phyloP scores from a whole-genome alignment of 2,113 vertebrate genomes.

The Eulacestoma nigropectus region DNA sequence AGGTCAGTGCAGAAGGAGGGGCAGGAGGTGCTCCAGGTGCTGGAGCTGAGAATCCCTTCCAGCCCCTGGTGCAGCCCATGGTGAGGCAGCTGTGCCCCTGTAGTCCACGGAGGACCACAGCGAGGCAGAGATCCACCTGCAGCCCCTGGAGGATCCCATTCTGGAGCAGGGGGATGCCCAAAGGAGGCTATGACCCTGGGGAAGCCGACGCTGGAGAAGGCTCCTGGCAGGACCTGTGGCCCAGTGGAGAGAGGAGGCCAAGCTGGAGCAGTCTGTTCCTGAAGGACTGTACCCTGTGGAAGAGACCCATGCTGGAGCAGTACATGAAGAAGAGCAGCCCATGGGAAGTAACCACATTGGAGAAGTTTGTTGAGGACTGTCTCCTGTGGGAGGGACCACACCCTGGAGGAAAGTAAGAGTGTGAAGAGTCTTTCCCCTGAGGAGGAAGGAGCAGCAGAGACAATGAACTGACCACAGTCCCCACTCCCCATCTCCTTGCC shows the following conservation, averaged over 20 bases:
- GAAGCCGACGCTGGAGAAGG: fast-evolving
- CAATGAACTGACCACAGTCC: background rate
- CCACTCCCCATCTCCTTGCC: no score
- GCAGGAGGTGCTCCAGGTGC: fast-evolving
- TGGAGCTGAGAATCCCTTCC: background rate
- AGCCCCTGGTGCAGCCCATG: fast-evolving
- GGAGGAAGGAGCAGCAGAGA: background rate
- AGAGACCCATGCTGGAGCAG: background rate
- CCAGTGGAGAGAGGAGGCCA: background rate
- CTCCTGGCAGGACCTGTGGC: background rate
- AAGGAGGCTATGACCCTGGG: background rate
- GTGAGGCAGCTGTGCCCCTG: background rate
- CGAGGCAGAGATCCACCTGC: background rate
- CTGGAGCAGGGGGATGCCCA: background rate
- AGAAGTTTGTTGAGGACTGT: background rate
- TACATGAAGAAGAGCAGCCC: background rate
- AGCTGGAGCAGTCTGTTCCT: background rate
- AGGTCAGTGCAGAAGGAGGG: background rate
- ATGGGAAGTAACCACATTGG: background rate
- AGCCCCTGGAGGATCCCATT: background rate
- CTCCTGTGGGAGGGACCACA: background rate
- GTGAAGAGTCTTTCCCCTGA: background rate
- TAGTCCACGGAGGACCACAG: fast-evolving
- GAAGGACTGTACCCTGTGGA: background rate
- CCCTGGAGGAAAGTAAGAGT: fast-evolving